These are phyloP conservation scores for Scophthalmus maximus DNA, from an alignment of 2,113 vertebrate species.

Conservation along the genomic window DNA sequence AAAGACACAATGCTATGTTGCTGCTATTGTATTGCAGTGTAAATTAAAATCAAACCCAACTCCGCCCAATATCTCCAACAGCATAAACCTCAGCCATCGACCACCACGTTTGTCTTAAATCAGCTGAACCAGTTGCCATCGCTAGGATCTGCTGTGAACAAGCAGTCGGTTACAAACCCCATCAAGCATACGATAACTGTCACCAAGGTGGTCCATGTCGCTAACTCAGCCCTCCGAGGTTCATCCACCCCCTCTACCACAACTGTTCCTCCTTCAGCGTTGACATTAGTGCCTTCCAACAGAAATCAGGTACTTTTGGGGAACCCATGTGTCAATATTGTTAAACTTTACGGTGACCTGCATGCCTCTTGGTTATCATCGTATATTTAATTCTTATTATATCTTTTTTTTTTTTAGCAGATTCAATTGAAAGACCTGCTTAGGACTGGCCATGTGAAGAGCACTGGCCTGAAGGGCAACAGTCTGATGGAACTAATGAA, in stretches of 20 bases:
- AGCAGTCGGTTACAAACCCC: conserved; percentile 89
- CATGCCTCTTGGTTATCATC: neutral
- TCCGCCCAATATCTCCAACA: conserved; percentile 43
- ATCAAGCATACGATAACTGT: conserved; percentile 95
- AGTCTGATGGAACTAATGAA: conserved; percentile 99
- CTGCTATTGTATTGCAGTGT: neutral
- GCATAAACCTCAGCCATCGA: conserved; percentile 94
- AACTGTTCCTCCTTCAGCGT: conserved; percentile 76
- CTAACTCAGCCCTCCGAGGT: conserved; percentile 70
- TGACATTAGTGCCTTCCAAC: conserved; percentile 85
- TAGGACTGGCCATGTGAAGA: conserved; percentile 86
- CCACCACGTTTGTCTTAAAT: conserved; percentile 98
- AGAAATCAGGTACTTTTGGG: conserved; percentile 88
- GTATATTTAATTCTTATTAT: too few relatives aligned
- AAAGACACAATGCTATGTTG: neutral
- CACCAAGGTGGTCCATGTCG: conserved; percentile 94
- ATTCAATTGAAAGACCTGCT: conserved; percentile 93
- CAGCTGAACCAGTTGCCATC: conserved; percentile 98
- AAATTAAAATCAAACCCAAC: neutral
- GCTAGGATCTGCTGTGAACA: conserved; percentile 91
- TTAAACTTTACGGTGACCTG: neutral
- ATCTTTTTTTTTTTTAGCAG: conserved; percentile 47
- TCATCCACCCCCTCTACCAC: conserved; percentile 83
- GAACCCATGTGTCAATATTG: neutral
- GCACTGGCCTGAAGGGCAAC: conserved; percentile 84